These are phyloP conservation scores for Poeciliopsis turneri DNA, from an alignment of 2,797 vertebrate genomes.

Conservation along the genomic window DNA sequence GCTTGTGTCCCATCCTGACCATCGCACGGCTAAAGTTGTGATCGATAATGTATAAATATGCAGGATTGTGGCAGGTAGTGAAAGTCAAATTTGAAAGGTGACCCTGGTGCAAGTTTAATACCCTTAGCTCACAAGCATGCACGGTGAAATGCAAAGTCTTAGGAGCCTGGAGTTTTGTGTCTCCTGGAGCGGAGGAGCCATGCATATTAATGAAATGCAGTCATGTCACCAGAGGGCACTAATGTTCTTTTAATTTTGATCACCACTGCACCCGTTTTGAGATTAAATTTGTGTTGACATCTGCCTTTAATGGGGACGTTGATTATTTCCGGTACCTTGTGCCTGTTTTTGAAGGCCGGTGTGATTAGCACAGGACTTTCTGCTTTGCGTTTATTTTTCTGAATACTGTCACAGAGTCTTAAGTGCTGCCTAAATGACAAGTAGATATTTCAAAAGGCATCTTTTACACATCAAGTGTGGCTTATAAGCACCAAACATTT, in stretches of 20 bases:
- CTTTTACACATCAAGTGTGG: constrained; percentile 19
- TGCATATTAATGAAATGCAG: constrained; percentile 74
- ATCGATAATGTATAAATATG: constrained; percentile 67
- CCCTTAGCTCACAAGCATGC: constrained; percentile 9
- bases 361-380: constrained; percentile 33
- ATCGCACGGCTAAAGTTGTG: constrained; percentile 44
- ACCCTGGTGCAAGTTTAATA: constrained; percentile 56
- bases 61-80: constrained; percentile 69
- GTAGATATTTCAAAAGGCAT: constrained; percentile 25
- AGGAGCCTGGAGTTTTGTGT: constrained; percentile 43
- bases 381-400: constrained; percentile 27
- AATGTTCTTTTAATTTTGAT: constrained; percentile 76
- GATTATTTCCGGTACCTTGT: constrained; percentile 31
- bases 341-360: constrained; percentile 17
- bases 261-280: constrained; percentile 41
- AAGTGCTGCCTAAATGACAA: constrained; percentile 42
- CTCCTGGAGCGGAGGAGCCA: constrained; percentile 45
- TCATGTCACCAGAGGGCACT: constrained; percentile 83
- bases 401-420: constrained; percentile 29
- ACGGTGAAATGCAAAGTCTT: constrained; percentile 22
- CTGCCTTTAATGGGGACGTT: constrained; percentile 27
- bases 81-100: constrained; percentile 72
- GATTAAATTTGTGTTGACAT: constrained; percentile 31
- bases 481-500: background rate
- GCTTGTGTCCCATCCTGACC: constrained; percentile 55